A percentile compares a stretch with the other conserved stretches of the same genome.
phyloP scores from a whole-genome alignment of 1,140 invertebrate genomes.

The Xylocopa sonorina region DNA sequence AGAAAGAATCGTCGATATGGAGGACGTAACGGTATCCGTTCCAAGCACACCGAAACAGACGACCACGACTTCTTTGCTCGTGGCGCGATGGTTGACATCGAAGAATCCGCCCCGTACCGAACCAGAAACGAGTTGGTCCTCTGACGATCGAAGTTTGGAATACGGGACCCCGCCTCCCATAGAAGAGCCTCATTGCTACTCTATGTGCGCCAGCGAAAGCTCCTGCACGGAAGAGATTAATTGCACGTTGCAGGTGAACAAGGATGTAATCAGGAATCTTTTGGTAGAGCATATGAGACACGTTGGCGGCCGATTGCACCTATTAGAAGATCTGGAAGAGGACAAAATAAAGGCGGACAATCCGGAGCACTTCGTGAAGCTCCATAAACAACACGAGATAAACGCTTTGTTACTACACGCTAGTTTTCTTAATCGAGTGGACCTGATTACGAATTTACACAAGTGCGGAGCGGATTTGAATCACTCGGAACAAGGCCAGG shows the following conservation, averaged over 20 bases:
- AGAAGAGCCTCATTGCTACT: constrained; percentile 86
- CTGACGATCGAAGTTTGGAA: constrained; percentile 83
- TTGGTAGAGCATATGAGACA: constrained; percentile 88
- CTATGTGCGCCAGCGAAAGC: constrained; percentile 88
- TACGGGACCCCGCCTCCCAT: constrained; percentile 87
- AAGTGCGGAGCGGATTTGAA: constrained; percentile 86
- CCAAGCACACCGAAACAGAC: constrained; percentile 61
- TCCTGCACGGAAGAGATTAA: constrained; percentile 86
- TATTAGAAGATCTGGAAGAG: constrained; percentile 88
- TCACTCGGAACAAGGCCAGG: constrained; percentile 86
- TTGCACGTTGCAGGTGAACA: constrained; percentile 84
- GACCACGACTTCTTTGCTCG: constrained; percentile 67
- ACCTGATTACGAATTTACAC: constrained; percentile 85
- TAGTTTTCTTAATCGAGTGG: constrained; percentile 86
- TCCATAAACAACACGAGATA: constrained; percentile 84
- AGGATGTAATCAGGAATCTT: constrained; percentile 87
- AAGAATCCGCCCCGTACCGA: constrained; percentile 26
- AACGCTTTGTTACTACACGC: constrained; percentile 87
- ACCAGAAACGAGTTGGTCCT: constrained; percentile 42
- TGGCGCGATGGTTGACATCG: constrained; percentile 71
- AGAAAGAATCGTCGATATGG: constrained; percentile 71
- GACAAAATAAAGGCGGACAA: constrained; percentile 84
- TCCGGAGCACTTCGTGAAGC: constrained; percentile 76
- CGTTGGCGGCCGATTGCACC: constrained; percentile 84
- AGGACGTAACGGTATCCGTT: constrained; percentile 58